Percentiles rank a stretch among this genome's conserved stretches.
Conservation (phyloP, 2,113 vertebrate genomes). For the Rattus rattus region DNA sequence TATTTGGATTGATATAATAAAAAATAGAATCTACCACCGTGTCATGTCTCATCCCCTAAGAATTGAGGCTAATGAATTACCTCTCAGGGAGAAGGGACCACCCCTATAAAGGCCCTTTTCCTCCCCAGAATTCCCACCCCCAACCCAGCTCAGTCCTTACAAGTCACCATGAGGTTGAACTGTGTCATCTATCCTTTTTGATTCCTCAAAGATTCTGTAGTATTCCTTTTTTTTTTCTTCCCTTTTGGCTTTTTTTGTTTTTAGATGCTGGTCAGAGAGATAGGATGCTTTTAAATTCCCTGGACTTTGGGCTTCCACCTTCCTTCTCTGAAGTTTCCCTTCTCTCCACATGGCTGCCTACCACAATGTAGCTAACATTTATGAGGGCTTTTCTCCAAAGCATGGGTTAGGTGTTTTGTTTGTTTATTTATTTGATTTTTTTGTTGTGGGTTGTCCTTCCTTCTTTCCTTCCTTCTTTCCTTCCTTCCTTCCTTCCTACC, state of each 20-base stretch:
- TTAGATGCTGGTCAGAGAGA: background rate
- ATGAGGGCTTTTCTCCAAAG: background rate
- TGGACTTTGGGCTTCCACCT: background rate
- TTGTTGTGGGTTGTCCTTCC: background rate
- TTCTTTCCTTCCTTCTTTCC: rapidly evolving
- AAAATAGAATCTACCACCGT: background rate
- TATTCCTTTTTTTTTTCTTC: background rate
- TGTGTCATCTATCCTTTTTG: background rate
- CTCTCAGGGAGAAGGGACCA: background rate
- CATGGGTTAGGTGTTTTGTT: background rate
- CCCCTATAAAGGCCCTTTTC: background rate
- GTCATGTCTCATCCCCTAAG: background rate
- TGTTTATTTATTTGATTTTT: background rate
- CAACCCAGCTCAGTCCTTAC: background rate
- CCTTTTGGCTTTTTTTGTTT: background rate
- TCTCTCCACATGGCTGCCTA: background rate
- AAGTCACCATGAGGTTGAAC: background rate
- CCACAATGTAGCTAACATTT: background rate
- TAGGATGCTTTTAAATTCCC: background rate
- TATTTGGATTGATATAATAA: background rate
- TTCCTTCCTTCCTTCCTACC: rapidly evolving
- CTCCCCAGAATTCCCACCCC: background rate
- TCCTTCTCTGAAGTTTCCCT: background rate
- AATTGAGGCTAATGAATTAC: background rate
- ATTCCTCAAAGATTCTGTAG: background rate